Evolutionary conservation across 2,888 invertebrate species (phyloP).

Genomic region (Tortricodes alternella): DNA sequence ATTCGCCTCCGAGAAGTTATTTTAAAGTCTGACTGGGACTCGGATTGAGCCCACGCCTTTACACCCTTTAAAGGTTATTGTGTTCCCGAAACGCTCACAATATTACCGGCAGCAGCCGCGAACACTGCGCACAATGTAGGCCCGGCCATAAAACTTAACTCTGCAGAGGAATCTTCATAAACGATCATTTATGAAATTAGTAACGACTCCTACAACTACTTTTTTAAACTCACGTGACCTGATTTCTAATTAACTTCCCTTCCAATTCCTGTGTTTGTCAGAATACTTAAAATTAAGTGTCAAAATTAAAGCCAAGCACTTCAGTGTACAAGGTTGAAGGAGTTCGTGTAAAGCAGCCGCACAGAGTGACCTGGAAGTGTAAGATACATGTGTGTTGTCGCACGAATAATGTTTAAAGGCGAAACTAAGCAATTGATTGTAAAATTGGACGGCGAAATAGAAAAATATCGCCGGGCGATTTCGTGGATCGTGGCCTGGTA

Average conservation of each 20-base stretch:
- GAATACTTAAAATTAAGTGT: too few species aligned
- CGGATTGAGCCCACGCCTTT: conserved; percentile 73
- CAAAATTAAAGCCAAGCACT: conserved; percentile 1
- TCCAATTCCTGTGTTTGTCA: too few species aligned
- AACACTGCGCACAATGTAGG: conserved; percentile 26
- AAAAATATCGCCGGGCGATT: conserved; percentile 79
- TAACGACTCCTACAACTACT: conserved; percentile 3
- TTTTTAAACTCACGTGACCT: not conserved
- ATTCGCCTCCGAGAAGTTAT: conserved; percentile 79
- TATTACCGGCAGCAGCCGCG: conserved; percentile 46
- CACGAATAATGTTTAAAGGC: conserved; percentile 76
- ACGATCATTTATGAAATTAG: conserved; percentile 8
- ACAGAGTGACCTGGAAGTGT: conserved; percentile 6
- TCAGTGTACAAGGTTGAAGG: conserved; percentile 10
- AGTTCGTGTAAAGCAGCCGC: conserved; percentile 21
- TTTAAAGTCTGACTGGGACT: conserved; percentile 71
- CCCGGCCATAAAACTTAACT: conserved; percentile 25
- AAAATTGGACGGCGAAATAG: conserved; percentile 79
- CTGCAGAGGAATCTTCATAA: conserved; percentile 17
- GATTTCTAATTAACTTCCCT: conserved; percentile 3
- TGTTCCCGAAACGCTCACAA: conserved; percentile 72
- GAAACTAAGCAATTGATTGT: conserved; percentile 81
- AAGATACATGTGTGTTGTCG: too few species aligned
- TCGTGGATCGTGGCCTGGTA: conserved; percentile 80
- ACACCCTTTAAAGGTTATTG: conserved; percentile 82